A percentile compares a stretch with the other conserved stretches of the same genome.
These are phyloP conservation scores for Desmodus rotundus DNA, from an alignment of 2,113 vertebrate genomes.

Conservation along the genomic window DNA sequence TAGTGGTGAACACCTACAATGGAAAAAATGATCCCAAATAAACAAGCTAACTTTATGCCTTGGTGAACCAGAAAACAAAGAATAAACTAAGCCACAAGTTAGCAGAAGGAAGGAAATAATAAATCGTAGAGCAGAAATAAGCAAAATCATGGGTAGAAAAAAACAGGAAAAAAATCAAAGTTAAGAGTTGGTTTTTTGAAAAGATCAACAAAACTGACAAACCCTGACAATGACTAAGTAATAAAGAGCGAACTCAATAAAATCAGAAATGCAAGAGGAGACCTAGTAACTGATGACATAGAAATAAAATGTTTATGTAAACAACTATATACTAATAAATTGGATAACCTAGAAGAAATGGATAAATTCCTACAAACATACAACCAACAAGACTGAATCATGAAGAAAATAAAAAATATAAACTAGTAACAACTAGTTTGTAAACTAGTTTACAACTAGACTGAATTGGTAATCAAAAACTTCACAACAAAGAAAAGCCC, in stretches of 20 bases:
- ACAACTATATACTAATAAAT: neutral
- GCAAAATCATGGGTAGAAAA: neutral
- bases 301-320: neutral
- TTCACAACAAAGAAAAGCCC: neutral
- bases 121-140: neutral
- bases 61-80: neutral
- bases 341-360: neutral
- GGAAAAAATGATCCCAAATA: neutral
- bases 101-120: neutral
- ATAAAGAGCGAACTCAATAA: neutral
- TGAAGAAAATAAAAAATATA: neutral
- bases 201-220: neutral
- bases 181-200: neutral
- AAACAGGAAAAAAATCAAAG: neutral
- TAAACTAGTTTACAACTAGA: neutral
- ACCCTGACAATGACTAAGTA: neutral
- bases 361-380: neutral
- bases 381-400: neutral
- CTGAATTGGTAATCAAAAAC: neutral
- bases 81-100: neutral
- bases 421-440: too few species aligned
- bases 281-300: neutral
- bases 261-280: neutral
- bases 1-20: neutral
- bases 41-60: neutral